A percentile compares a stretch with the other conserved stretches of the same genome.
phyloP scores from a whole-genome alignment of 53 echinoderm and acorn worm species.

The Crossaster papposus region DNA sequence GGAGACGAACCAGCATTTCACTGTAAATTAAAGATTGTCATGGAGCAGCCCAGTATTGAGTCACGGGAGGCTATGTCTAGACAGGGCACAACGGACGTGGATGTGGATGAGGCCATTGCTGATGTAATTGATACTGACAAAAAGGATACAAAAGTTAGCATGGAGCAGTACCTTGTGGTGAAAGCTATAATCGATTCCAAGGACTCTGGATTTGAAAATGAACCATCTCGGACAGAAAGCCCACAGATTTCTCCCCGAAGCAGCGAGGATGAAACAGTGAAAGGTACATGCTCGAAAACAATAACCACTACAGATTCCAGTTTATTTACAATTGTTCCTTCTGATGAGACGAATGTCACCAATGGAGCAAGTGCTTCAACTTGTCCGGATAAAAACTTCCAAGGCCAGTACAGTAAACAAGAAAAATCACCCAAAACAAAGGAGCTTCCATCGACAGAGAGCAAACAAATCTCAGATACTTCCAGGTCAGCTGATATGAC shows the following conservation, averaged over 20 bases:
- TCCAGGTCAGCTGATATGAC: not conserved
- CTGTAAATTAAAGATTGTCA: conserved; percentile 74
- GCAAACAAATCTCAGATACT: conserved; percentile 17
- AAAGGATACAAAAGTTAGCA: conserved; percentile 34
- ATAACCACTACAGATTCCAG: conserved; percentile 11
- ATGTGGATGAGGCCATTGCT: conserved; percentile 74
- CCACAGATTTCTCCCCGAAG: conserved; percentile 79
- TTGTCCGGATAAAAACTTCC: conserved; percentile 6
- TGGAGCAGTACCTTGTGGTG: conserved; percentile 85
- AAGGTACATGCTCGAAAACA: conserved; percentile 11
- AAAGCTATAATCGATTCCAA: conserved; percentile 95
- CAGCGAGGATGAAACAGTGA: conserved; percentile 39
- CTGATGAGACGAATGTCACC: not conserved
- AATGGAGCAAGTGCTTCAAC: not conserved
- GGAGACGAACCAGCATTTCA: conserved; percentile 33
- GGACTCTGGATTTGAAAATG: conserved; percentile 95
- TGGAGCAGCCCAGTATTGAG: conserved; percentile 80
- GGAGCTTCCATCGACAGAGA: not conserved
- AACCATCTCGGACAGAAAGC: conserved; percentile 76
- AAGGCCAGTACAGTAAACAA: conserved; percentile 7
- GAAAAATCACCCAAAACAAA: conserved; percentile 13
- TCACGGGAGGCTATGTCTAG: conserved; percentile 77
- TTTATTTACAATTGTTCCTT: not conserved
- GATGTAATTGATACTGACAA: conserved; percentile 69
- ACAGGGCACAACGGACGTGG: conserved; percentile 60